These are phyloP conservation scores for Hydrolagus colliei DNA, from an alignment of 2,797 vertebrate genomes.

Conservation along the genomic window DNA sequence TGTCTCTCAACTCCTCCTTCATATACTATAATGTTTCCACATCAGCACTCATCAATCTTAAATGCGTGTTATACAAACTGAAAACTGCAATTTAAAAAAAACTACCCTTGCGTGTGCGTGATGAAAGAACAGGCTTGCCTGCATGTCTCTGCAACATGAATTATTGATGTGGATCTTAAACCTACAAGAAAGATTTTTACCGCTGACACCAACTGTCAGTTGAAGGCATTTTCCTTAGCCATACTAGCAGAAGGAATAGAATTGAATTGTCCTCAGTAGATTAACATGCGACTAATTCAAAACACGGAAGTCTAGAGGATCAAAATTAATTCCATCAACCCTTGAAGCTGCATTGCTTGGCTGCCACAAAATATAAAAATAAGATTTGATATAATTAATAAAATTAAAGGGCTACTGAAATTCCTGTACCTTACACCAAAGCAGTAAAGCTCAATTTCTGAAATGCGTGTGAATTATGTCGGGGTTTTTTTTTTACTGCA, in stretches of 20 bases:
- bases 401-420: not conserved
- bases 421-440: not conserved
- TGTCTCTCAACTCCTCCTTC: not conserved
- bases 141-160: conserved; percentile 14
- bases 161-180: conserved; percentile 18
- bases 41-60: not conserved
- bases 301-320: not conserved
- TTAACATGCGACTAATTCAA: conserved; percentile 16
- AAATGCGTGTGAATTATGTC: not conserved
- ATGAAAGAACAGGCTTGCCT: not conserved
- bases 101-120: not conserved
- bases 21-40: not conserved
- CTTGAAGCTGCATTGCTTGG: not conserved
- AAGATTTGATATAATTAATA: not conserved
- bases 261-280: not conserved
- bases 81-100: conserved; percentile 3
- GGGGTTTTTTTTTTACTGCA: not conserved
- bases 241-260: conserved; percentile 10
- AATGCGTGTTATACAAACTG: not conserved
- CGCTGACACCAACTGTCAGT: conserved; percentile 11
- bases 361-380: not conserved
- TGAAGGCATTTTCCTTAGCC: conserved; percentile 15
- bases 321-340: conserved; percentile 11
- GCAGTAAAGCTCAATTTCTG: not conserved
- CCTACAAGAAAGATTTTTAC: conserved; percentile 16